Conservation (phyloP, 92 coral and sea anemone species). For the Desmophyllum pertusum region DNA sequence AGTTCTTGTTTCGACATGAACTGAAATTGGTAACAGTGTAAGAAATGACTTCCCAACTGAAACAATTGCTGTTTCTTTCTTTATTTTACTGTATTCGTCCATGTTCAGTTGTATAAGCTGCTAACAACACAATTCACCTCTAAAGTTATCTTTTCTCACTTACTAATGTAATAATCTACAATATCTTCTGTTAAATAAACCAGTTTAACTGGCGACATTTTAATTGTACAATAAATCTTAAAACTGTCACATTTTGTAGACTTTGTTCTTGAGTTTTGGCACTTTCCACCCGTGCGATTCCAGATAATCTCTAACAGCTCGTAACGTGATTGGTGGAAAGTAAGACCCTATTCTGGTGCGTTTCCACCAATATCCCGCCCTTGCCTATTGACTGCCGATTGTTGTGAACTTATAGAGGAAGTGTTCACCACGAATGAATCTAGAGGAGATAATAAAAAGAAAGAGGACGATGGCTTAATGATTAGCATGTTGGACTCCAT, state of each 20-base stretch:
- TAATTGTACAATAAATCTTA: not conserved
- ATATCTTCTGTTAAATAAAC: not conserved
- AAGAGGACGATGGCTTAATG: not conserved
- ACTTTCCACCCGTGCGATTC: conserved; percentile 83
- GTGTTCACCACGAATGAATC: conserved; percentile 95
- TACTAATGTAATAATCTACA: no score
- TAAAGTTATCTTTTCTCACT: no score
- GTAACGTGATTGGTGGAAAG: conserved; percentile 82
- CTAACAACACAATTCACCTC: no score
- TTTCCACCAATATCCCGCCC: conserved; percentile 93
- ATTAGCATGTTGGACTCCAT: not conserved
- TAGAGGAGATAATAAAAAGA: not conserved
- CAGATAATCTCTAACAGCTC: conserved; percentile 76
- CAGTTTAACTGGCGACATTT: not conserved
- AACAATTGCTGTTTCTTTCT: no score
- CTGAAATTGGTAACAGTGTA: no score
- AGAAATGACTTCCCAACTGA: no score
- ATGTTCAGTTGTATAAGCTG: no score
- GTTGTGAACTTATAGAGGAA: conserved; percentile 78
- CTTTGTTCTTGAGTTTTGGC: conserved; percentile 59
- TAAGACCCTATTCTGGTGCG: conserved; percentile 78
- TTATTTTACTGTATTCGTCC: no score
- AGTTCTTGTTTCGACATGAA: no score
- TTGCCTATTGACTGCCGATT: conserved; percentile 81
- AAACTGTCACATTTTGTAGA: not conserved